Evolutionary conservation across 2,797 vertebrate genomes (phyloP), one percentile per base, ranked within the genome.

Genomic region (Apodemus agrarius): DNA sequence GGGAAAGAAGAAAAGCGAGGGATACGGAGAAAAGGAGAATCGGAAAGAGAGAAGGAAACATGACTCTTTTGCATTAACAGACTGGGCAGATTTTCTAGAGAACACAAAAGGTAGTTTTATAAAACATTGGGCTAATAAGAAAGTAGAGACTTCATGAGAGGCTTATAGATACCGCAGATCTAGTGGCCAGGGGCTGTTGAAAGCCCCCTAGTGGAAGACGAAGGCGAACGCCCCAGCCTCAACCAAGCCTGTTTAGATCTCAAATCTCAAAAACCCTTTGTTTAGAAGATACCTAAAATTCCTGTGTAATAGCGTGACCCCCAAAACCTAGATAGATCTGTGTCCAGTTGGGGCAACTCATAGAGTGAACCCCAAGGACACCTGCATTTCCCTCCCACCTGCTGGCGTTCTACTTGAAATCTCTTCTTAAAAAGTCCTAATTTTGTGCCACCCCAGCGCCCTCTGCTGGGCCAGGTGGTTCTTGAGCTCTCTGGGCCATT

Each of bases 391-490:
- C 22, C n/a, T 63, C 69, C 13, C 65, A 79, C 8, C 67, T 81
- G 49, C 76, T 40, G 17, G 22, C 17, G 4, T 90, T 34, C 49
- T 65, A 87, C 88, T 52, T 40, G 65, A 40, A 89, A 22, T 1
- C 0, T 63, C 8, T 46, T 57, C 2, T 34, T 43, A 54, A 61
- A 54, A n/a, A n/a, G 29, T 19, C 12, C 22, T 16, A 94, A 74
- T 59, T 96, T 67, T 67, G 94, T 97, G 97, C 98, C 97, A 21
- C 98, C 31, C 95, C 90, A 91, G 98, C 98, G 93, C 98, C 98
- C 98, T 97, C 98, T 98, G 97, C 98, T 96, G 97, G 98, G 82
- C 2, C 46, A 46, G 78, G 52, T 17, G 74, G 16, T 90, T 72
- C n/a, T 85, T 19, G 34, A 16, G 14, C 78, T 88, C 31, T 16